Evolutionary conservation across 2,113 vertebrate species (phyloP), one percentile per base, ranked within the genome.

Genomic region (Tyrannus savana): DNA sequence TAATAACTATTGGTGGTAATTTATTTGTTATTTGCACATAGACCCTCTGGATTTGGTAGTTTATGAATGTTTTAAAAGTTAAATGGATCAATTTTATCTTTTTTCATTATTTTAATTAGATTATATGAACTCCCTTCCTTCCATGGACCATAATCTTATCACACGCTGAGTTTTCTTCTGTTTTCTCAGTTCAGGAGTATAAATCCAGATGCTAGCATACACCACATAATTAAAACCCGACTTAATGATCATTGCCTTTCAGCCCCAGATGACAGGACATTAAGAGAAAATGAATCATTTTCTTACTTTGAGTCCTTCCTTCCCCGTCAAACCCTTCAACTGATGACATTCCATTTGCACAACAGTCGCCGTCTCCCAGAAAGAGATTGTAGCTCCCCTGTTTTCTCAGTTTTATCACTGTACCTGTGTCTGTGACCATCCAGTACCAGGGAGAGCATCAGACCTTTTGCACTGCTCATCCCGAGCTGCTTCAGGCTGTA

Each of bases 21-120:
- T 91, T 87, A 83, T 96, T 96, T 94, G 39, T 86, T 92, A 49
- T 85, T 95, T 94, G 46, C 67, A 52, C 55, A 50, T 25, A 74
- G 55, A 71, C 78, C 63, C 93, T 91, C 78, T 74, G 63, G 67
- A 95, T 93, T 93, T 83, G 46, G 41, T 93, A 76, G 50, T 62
- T 95, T 94, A 85, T 85, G 63, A 76, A 80, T 83, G 67, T 91
- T 91, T 91, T 76, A 87, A 83, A 77, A 89, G 56, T 83, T 91
- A 91, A 91, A 90, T 86, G 46, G 71, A 88, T 91, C 16, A 5
- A 56, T 96, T 88, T 96, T 83, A 52, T 84, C 5, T 86, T 63
- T 67, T 87, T 81, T 81, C 33, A 55, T 77, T 69, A 58, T 93
- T 96, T 93, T 88, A 87, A 93, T 96, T 89, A 91, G 74, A 83